Conservation (phyloP, 1,140 invertebrate genomes). For the Dendroctonus ponderosae region DNA sequence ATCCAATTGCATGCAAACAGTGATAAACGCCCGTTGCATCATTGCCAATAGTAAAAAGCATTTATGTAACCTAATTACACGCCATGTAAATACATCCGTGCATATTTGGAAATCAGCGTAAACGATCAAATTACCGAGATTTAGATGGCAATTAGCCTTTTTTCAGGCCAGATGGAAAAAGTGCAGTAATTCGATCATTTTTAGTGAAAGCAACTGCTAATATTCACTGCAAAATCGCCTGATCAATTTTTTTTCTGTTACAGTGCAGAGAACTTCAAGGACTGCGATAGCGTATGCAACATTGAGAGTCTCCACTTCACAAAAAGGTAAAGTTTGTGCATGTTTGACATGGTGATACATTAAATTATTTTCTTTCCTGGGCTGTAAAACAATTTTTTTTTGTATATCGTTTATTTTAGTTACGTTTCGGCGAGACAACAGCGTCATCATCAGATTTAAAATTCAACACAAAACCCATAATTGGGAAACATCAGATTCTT, state of each 20-base stretch:
- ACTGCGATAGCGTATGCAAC: not conserved
- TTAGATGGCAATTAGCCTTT: slow-evolving; percentile 4
- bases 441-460: no score
- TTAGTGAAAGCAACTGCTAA: no score
- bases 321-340: no score
- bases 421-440: no score
- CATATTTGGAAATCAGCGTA: slow-evolving; percentile 1
- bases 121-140: slow-evolving; percentile 2
- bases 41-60: not conserved
- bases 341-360: no score
- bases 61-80: not conserved
- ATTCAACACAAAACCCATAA: no score
- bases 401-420: no score
- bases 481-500: no score
- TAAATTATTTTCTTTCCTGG: no score
- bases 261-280: not conserved
- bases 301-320: not conserved
- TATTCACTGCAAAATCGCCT: no score
- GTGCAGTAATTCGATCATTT: no score
- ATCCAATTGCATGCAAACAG: not conserved
- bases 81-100: slow-evolving; percentile 2
- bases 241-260: not conserved
- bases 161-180: not conserved
- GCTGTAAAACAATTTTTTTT: no score
- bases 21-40: not conserved